Conservation (phyloP, 2,888 invertebrate species). For the Acheta domesticus region DNA sequence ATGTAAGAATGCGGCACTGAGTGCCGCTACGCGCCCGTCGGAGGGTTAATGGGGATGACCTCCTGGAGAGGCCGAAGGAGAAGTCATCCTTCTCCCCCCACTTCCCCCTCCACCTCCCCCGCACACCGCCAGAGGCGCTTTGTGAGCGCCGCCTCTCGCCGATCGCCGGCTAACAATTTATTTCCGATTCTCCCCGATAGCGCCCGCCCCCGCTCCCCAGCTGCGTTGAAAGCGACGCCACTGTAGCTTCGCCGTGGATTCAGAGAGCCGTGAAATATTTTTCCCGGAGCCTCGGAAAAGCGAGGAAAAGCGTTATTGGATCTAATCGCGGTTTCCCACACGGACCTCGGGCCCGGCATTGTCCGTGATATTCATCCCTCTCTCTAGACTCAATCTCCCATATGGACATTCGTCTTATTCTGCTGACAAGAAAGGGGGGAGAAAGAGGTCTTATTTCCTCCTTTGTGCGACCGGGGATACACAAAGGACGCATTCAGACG, state of each 20-base stretch:
- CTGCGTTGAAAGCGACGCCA: too few species aligned
- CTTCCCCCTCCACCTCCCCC: too few species aligned
- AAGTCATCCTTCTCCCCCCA: too few species aligned
- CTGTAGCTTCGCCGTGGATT: background rate
- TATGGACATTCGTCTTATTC: constrained; percentile 30
- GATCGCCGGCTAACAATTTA: background rate
- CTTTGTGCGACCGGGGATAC: constrained; percentile 22
- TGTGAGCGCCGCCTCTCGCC: too few species aligned
- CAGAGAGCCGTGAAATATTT: background rate
- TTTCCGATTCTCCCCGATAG: background rate
- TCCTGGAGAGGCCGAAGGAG: too few species aligned
- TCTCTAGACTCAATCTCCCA: constrained; percentile 27
- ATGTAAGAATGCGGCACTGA: too few species aligned
- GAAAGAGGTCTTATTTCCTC: constrained; percentile 18
- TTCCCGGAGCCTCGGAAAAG: background rate
- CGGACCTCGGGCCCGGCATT: background rate
- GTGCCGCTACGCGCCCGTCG: too few species aligned
- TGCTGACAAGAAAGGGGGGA: constrained; percentile 28
- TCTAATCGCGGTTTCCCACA: constrained; percentile 3
- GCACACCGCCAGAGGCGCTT: too few species aligned
- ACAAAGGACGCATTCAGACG: constrained; percentile 31
- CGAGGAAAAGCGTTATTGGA: constrained; percentile 4
- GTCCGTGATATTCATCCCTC: constrained; percentile 9
- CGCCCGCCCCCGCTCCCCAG: too few species aligned
- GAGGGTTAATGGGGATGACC: too few species aligned